Evolutionary conservation across 2,797 vertebrate genomes (phyloP), one percentile per base, ranked within the genome.

Genomic region (Sebastes trivittatus): DNA sequence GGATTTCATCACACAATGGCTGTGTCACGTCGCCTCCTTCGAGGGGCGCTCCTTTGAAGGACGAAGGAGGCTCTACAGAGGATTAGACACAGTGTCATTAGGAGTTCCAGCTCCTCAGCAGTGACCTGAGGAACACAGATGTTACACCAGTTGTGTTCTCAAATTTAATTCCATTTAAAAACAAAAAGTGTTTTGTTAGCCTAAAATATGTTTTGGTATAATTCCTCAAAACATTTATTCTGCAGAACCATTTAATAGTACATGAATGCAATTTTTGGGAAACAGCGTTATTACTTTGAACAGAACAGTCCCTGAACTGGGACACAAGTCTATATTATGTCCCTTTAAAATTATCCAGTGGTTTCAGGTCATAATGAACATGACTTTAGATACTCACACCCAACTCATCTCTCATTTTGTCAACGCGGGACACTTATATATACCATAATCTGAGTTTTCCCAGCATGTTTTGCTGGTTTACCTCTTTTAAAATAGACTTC

Each of bases 1-100:
- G 70, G 80, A 75, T 90, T 88, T 78, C 80, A 83, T 86, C 81
- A 82, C 66, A 4, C 75, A 1, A 1, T 13, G 71, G 54, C 36
- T 46, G 73, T 61, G 38, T 56, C 49, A 61, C 9, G 10, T 78
- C 22, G 23, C 23, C 13, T 25, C 55, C 22, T 76, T 70, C 36
- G 23, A 54, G 58, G 60, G n/a, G 22, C n/a, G 64, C 23, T 84
- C 63, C 20, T 79, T 62, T 85, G 52, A 54, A 22, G n/a, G 52
- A 54, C 64, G 78, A 69, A 23, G 64, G 49, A 52, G 60, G 74
- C 75, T 75, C 54, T 29, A 20, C 56, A 18, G 20, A 72, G 65
- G 46, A 59, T 77, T 69, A 71, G 18, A 29, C 29, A n/a, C 6
- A 18, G 32, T 68, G 72, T 77, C 42, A 27, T 80, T 55, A 55